Conservation (phyloP, 2,797 vertebrate genomes). For the Leontopithecus rosalia region DNA sequence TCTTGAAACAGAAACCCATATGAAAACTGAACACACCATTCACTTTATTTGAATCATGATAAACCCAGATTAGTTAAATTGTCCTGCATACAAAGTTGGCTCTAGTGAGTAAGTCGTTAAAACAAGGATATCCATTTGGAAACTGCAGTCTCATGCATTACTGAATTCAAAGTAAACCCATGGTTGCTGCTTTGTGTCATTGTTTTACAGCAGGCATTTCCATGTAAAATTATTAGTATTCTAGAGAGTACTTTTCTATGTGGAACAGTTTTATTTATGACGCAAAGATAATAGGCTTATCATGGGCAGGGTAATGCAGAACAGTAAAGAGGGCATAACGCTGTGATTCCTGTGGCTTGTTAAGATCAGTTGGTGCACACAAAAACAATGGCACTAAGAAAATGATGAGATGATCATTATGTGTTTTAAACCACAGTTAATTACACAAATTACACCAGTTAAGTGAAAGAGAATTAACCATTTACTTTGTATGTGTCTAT, state of each 20-base stretch:
- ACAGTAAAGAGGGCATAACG: slow-evolving; percentile 20
- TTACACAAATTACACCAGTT: slow-evolving; percentile 70
- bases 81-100: background rate
- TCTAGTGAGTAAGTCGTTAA: slow-evolving; percentile 34
- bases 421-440: slow-evolving; percentile 66
- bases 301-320: slow-evolving; percentile 25
- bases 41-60: slow-evolving; percentile 13
- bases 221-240: slow-evolving; percentile 46
- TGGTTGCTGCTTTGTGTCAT: background rate
- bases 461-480: slow-evolving; percentile 61
- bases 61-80: slow-evolving; percentile 46
- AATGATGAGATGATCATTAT: slow-evolving; percentile 52
- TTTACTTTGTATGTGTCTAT: slow-evolving; percentile 32
- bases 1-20: background rate
- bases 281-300: slow-evolving; percentile 58
- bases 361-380: slow-evolving; percentile 49
- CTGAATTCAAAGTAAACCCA: background rate
- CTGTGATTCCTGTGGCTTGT: slow-evolving; percentile 8
- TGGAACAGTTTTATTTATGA: slow-evolving; percentile 56
- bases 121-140: slow-evolving; percentile 48
- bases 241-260: background rate
- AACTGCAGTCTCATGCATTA: background rate
- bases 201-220: slow-evolving; percentile 1
- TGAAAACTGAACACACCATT: background rate
- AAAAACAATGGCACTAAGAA: slow-evolving; percentile 54